Base-by-base conservation (phyloP, 2,113 vertebrate genomes). In the Oncorhynchus tshawytscha region DNA sequence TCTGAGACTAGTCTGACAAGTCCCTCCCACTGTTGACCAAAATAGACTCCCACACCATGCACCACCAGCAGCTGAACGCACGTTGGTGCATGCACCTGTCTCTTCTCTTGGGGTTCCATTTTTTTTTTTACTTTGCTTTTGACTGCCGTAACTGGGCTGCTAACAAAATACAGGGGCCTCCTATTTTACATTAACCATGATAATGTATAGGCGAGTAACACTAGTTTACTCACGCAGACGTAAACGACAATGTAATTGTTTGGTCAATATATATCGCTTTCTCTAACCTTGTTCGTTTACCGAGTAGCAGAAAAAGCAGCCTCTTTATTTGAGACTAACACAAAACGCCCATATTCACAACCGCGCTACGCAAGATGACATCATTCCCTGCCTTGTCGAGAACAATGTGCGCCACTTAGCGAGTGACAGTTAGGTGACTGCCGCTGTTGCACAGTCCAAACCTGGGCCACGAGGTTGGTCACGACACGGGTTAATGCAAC, bases 11-110 rank as follows among this genome's bases (percentile, higher is more conserved):
- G n/a, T 72, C 78, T 84, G 77, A 82, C 71, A 80, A 78, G 82
- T 82, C 54, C 86, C 84, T 80, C 88, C 87, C 86, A 85, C 70
- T 83, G 80, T 70, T 70, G 84, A 60, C 92, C 79, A 90, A 94
- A 93, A 94, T 93, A 94, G 93, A 90, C 75, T 39, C 59, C n/a
- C 18, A 39, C 39, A 20, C 51, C 18, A 57, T 20, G 13, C 16
- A 20, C 54, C 24, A 29, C 81, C 78, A 79, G 89, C 92, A 92
- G 88, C 92, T 93, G 92, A 84, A 78, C 57, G 83, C 77, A 78
- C 79, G 54, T 18, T 57, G 54, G 82, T 73, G 66, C 0, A 22
- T 13, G 82, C 92, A 93, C 92, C 90, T 92, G 91, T 93, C 86
- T 77, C 83, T 81, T 72, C 82, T 90, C 90, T 86, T 48, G n/a